These are phyloP conservation scores for Hyles vespertilio DNA, from an alignment of 1,140 invertebrate species.

Conservation along the genomic window DNA sequence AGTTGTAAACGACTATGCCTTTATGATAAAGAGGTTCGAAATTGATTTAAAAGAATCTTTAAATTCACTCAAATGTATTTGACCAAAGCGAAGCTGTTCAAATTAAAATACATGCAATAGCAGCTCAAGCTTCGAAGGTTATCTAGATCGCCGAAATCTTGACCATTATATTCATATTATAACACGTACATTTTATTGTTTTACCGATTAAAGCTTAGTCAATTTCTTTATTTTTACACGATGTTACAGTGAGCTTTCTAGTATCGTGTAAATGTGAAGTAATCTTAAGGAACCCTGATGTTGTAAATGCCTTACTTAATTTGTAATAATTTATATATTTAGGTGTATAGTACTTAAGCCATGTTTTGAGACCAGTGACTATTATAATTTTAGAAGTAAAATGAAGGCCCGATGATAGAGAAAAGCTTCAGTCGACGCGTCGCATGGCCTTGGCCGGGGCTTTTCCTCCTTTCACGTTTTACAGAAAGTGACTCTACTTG, in stretches of 20 bases:
- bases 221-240: conserved; percentile 69
- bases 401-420: conserved; percentile 48
- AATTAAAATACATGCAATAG: conserved; percentile 3
- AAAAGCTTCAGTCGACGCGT: conserved; percentile 61
- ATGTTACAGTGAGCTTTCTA: conserved; percentile 57
- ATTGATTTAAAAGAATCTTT: conserved; percentile 21
- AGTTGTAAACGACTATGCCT: conserved; percentile 60
- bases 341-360: conserved; percentile 75
- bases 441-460: conserved; percentile 51
- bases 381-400: conserved; percentile 73
- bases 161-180: conserved; percentile 53
- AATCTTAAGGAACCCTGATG: conserved; percentile 66
- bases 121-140: conserved; percentile 51
- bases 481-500: conserved; percentile 67
- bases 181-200: conserved; percentile 61
- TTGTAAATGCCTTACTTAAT: conserved; percentile 75
- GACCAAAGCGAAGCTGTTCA: conserved; percentile 38
- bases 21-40: conserved; percentile 50
- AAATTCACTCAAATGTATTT: conserved; percentile 30
- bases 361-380: conserved; percentile 75
- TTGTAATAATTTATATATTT: conserved; percentile 76
- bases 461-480: conserved; percentile 56
- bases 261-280: conserved; percentile 69
- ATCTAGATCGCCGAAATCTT: conserved; percentile 73
- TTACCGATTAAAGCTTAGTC: conserved; percentile 74